Evolutionary conservation across 2,797 vertebrate genomes (phyloP), one percentile per base, ranked within the genome.

Genomic region (Clarias fuscus): DNA sequence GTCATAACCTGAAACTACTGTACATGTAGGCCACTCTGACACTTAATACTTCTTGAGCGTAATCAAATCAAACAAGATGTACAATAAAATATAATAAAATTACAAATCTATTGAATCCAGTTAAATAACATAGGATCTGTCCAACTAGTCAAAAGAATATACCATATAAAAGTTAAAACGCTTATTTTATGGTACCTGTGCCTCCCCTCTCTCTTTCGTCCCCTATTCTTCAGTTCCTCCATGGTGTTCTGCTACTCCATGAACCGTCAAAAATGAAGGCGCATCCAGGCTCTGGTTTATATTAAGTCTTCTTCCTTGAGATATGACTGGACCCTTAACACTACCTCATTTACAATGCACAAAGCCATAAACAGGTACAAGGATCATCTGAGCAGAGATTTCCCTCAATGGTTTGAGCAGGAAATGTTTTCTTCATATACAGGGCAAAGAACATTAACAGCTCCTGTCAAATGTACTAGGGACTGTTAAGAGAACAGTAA

Each of bases 151-250:
- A 67, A 81, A 65, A 11, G 1, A 81, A 17, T 24, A 80, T 48
- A 24, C 48, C 14, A 33, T 15, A 53, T 48, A 37, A 13, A 80
- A 0, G 2, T 4, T 5, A 7, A 62, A 20, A 3, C 24, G 10
- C 3, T 30, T 27, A 80, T 67, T 5, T 30, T 22, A 80, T 67
- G 72, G 89, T 92, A 96, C 95, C 90, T 93, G 90, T 95, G 94
- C 71, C 95, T 89, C 17, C 77, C 87, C 5, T 95, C 93, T 87
- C 93, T 91, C 73, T 93, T 94, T 43, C 88, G 90, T 27, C 88
- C 90, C 90, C 95, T 90, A 20, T 86, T 58, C 90, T 87, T 95
- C 0, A 94, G 33, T 0, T 95, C 94, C 56, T 95, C 95, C 95
- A 95, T 95, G 37, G 71, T 13, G 27, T 53, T 40, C 62, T 53